Evolutionary conservation across 2,113 vertebrate genomes (phyloP).

Genomic region (Numenius arquata): DNA sequence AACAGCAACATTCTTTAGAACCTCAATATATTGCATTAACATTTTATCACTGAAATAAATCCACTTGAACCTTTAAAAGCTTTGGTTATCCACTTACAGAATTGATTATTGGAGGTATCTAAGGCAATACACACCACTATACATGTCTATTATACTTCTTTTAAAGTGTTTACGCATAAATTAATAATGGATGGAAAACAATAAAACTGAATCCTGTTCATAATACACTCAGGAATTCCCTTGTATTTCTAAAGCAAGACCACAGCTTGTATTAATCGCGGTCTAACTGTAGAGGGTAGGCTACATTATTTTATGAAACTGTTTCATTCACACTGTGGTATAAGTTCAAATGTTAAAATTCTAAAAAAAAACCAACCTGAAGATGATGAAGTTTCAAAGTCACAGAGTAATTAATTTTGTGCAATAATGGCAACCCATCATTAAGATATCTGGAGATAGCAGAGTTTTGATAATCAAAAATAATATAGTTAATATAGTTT

Average conservation of each 20-base stretch:
- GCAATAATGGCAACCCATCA: background rate
- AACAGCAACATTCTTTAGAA: background rate
- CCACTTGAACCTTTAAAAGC: background rate
- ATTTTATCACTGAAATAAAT: background rate
- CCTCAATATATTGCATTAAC: background rate
- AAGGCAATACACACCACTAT: background rate
- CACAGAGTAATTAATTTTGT: background rate
- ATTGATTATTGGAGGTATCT: background rate
- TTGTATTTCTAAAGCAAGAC: background rate
- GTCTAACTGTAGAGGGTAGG: background rate
- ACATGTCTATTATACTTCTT: background rate
- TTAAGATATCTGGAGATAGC: background rate
- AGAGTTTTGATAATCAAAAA: background rate
- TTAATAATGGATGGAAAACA: background rate
- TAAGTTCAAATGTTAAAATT: background rate
- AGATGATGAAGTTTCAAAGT: background rate
- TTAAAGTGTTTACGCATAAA: background rate
- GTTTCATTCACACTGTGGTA: background rate
- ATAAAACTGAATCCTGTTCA: background rate
- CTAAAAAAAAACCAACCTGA: background rate
- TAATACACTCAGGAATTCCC: background rate
- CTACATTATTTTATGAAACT: background rate
- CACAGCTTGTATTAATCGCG: background rate
- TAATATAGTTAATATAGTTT: background rate
- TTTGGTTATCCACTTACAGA: background rate